Percentiles rank a stretch among this genome's conserved stretches.
These are phyloP conservation scores for Athalia circularis DNA, from an alignment of 2,888 invertebrate genomes.

Conservation along the genomic window DNA sequence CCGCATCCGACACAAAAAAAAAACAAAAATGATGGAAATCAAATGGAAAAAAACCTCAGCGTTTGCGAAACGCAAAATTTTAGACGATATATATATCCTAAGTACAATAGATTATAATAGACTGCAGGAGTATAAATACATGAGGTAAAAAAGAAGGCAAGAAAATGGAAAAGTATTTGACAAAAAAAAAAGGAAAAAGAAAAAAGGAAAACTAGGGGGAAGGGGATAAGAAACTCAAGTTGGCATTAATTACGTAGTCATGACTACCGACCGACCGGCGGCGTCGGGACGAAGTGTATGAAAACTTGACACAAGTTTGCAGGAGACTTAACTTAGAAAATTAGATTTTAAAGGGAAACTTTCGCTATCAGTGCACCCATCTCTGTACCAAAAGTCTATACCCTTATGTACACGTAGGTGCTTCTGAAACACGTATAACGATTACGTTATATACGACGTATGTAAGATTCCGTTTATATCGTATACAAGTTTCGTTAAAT, in stretches of 20 bases:
- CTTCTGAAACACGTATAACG: background rate
- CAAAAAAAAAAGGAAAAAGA: background rate
- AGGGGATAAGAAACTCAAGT: background rate
- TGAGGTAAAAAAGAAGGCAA: background rate
- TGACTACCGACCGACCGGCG: constrained; percentile 24
- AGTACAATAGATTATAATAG: too few species aligned
- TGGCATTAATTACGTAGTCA: constrained; percentile 33
- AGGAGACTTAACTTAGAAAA: constrained; percentile 1
- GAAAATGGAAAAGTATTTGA: background rate
- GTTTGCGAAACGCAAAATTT: too few species aligned
- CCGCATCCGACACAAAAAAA: too few species aligned
- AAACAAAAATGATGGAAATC: background rate
- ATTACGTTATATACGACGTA: too few species aligned
- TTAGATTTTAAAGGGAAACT: constrained; percentile 28
- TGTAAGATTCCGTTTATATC: too few species aligned
- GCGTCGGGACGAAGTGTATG: background rate
- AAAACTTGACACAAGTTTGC: constrained; percentile 3
- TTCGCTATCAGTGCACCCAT: background rate
- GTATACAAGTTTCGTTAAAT: too few species aligned
- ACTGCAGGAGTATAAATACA: background rate
- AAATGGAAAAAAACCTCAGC: too few species aligned
- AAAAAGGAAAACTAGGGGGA: too few species aligned
- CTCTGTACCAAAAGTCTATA: background rate
- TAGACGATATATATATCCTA: too few species aligned
- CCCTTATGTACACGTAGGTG: background rate